Percentiles rank a stretch among this genome's conserved stretches.
phyloP scores from a whole-genome alignment of 2,888 invertebrate genomes.

The Spodoptera exigua region DNA sequence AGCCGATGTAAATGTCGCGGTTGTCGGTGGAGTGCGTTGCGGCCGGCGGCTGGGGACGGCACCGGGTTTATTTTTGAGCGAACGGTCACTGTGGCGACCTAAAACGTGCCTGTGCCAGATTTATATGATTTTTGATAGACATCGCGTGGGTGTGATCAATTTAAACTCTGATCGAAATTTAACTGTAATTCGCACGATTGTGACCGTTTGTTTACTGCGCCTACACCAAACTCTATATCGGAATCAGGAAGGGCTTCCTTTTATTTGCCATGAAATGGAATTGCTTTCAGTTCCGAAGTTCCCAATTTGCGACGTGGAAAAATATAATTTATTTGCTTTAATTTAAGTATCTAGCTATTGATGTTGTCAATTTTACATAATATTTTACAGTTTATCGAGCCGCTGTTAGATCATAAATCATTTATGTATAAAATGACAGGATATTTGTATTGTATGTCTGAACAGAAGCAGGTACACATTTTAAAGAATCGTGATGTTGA shows the following conservation, averaged over 20 bases:
- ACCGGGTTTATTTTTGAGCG: slow-evolving; percentile 77
- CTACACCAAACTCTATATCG: slow-evolving; percentile 34
- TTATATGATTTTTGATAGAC: slow-evolving; percentile 77
- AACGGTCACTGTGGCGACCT: slow-evolving; percentile 72
- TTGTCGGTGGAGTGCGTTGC: slow-evolving; percentile 55
- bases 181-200: slow-evolving; percentile 50
- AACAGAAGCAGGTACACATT: too few relatives aligned
- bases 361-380: too few relatives aligned
- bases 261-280: slow-evolving; percentile 34
- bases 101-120: slow-evolving; percentile 74
- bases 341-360: too few relatives aligned
- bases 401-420: too few relatives aligned
- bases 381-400: too few relatives aligned
- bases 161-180: slow-evolving; percentile 60
- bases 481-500: too few relatives aligned
- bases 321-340: too few relatives aligned
- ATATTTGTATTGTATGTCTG: too few relatives aligned
- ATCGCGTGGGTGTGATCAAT: slow-evolving; percentile 60
- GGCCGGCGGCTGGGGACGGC: slow-evolving; percentile 57
- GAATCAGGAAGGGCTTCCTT: slow-evolving; percentile 32
- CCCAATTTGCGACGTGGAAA: neutral
- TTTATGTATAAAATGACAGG: too few relatives aligned
- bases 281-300: slow-evolving; percentile 6
- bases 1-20: slow-evolving; percentile 82
- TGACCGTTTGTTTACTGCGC: slow-evolving; percentile 39